These are phyloP conservation scores for Choloepus hoffmanni DNA, from an alignment of 2,113 vertebrate species.

Conservation along the genomic window DNA sequence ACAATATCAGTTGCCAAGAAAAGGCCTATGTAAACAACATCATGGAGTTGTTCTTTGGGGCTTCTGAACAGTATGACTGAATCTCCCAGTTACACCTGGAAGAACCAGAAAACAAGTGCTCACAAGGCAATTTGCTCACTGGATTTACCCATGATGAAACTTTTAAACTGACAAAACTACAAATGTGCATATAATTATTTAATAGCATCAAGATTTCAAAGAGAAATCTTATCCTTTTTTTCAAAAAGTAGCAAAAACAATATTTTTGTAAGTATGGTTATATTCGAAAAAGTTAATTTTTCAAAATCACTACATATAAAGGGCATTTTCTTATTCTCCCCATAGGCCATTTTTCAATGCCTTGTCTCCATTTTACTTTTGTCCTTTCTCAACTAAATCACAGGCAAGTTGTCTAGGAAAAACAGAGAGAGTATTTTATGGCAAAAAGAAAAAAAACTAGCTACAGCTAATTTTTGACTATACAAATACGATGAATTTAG, in stretches of 20 bases:
- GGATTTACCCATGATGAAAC: constrained; percentile 43
- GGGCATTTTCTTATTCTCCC: neutral
- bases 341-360: constrained; percentile 43
- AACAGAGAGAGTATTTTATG: neutral
- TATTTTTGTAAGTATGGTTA: neutral
- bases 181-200: constrained; percentile 64
- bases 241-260: constrained; percentile 5
- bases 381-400: constrained; percentile 47
- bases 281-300: constrained; percentile 39
- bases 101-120: constrained; percentile 75
- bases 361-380: constrained; percentile 24
- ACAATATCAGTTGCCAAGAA: constrained; percentile 17
- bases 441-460: constrained; percentile 17
- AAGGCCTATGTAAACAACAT: neutral
- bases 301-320: neutral
- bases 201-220: constrained; percentile 46
- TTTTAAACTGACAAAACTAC: constrained; percentile 72
- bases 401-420: constrained; percentile 18
- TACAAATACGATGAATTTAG: constrained; percentile 65
- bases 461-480: constrained; percentile 74
- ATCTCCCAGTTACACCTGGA: constrained; percentile 71
- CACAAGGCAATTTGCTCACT: constrained; percentile 73
- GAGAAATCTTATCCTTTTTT: neutral
- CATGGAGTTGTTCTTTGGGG: neutral
- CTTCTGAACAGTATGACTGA: neutral